Conservation (phyloP, 64 coral and sea anemone genomes). For the Orbicella faveolata region DNA sequence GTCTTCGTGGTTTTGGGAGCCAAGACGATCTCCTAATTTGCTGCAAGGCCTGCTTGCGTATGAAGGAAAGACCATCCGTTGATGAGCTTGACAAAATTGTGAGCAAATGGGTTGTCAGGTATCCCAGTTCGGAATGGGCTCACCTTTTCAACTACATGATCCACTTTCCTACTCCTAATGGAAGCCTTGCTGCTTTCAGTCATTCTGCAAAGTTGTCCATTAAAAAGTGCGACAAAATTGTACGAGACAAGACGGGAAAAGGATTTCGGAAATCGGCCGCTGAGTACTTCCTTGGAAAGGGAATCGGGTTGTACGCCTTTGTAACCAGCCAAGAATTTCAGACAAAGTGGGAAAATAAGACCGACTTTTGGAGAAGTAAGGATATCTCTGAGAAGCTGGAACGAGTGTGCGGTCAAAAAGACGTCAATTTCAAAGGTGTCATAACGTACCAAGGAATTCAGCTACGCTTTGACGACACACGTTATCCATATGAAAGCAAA, state of each 20-base stretch:
- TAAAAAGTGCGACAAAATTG: constrained; percentile 32
- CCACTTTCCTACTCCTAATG: constrained; percentile 32
- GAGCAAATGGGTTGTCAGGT: constrained; percentile 5
- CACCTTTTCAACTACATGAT: constrained; percentile 55
- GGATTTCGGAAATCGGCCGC: constrained; percentile 31
- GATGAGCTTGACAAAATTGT: constrained; percentile 29
- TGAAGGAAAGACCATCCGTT: constrained; percentile 26
- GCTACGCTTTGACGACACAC: constrained; percentile 50
- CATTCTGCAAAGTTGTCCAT: constrained; percentile 13
- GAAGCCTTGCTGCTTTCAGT: constrained; percentile 7
- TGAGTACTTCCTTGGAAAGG: constrained; percentile 51
- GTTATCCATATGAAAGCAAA: constrained; percentile 46
- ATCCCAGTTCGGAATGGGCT: constrained; percentile 41
- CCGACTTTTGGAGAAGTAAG: constrained; percentile 50
- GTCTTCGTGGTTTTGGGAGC: neutral
- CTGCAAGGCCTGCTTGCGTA: constrained; percentile 41
- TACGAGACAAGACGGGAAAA: constrained; percentile 28
- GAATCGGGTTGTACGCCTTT: constrained; percentile 23
- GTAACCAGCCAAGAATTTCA: constrained; percentile 19
- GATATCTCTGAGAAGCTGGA: constrained; percentile 37
- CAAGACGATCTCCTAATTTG: constrained; percentile 45
- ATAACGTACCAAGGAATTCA: constrained; percentile 47
- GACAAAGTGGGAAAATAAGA: constrained; percentile 11
- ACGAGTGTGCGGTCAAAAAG: constrained; percentile 45
- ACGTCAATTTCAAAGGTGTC: constrained; percentile 40